These are phyloP conservation scores for Melanostigma gelatinosum DNA, from an alignment of 2,113 vertebrate species.

Conservation along the genomic window DNA sequence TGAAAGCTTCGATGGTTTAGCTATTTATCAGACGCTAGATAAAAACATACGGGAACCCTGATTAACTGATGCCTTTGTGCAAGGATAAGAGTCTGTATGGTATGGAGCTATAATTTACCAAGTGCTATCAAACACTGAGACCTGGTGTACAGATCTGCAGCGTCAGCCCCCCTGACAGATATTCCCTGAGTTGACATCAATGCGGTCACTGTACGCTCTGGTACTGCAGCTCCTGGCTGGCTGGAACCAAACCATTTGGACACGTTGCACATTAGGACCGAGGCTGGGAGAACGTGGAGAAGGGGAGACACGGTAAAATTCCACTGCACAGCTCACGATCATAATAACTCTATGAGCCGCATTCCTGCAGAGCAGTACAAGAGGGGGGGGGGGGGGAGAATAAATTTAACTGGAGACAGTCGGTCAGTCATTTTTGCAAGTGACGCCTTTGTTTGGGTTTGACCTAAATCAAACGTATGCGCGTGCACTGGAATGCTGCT, in stretches of 20 bases:
- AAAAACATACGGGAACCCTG: background rate
- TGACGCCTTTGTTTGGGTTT: slow-evolving; percentile 74
- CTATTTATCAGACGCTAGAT: slow-evolving; percentile 3
- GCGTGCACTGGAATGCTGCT: slow-evolving; percentile 64
- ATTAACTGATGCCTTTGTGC: background rate
- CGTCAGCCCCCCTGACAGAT: slow-evolving; percentile 3
- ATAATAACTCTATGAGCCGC: slow-evolving; percentile 68
- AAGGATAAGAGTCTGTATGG: background rate
- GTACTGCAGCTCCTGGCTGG: slow-evolving; percentile 41
- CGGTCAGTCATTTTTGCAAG: slow-evolving; percentile 59
- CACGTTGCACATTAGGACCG: slow-evolving; percentile 75
- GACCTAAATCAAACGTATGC: slow-evolving; percentile 76
- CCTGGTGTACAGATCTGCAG: slow-evolving; percentile 26
- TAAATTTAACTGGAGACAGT: slow-evolving; percentile 66
- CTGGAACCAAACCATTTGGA: slow-evolving; percentile 75
- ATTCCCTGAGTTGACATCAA: slow-evolving; percentile 37
- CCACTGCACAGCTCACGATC: slow-evolving; percentile 70
- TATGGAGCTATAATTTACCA: background rate
- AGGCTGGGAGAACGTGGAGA: slow-evolving; percentile 62
- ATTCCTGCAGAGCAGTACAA: slow-evolving; percentile 64
- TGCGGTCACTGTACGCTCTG: slow-evolving; percentile 36
- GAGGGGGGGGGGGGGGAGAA: slow-evolving; percentile 24
- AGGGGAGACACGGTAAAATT: slow-evolving; percentile 73
- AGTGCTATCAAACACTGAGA: slow-evolving; percentile 22
- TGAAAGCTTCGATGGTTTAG: background rate